Evolutionary conservation across 1,140 invertebrate species (phyloP).

Genomic region (Orchesella cincta): DNA sequence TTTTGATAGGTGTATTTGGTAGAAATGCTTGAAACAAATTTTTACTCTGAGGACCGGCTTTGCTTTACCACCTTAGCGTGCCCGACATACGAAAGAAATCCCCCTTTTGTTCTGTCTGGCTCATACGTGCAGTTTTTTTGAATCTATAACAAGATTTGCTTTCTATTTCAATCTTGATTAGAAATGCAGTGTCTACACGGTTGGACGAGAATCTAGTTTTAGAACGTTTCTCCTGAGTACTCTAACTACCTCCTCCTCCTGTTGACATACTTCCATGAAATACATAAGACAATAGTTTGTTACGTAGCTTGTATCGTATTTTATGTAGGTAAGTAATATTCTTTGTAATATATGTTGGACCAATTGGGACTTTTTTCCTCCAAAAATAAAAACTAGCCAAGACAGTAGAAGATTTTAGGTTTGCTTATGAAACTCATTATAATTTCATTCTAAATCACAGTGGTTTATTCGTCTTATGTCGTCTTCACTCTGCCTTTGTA

Average conservation of each 20-base stretch:
- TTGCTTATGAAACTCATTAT: too few relatives aligned
- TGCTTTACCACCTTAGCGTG: neutral
- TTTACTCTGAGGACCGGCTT: neutral
- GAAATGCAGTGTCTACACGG: neutral
- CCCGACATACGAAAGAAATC: neutral
- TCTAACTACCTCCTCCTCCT: neutral
- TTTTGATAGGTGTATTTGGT: too few relatives aligned
- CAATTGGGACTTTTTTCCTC: too few relatives aligned
- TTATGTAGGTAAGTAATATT: neutral
- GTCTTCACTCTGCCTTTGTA: too few relatives aligned
- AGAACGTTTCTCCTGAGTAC: neutral
- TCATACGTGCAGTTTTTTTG: too few relatives aligned
- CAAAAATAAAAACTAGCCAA: too few relatives aligned
- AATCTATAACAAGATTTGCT: neutral
- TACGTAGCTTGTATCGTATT: neutral
- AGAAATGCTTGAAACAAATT: neutral
- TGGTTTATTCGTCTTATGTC: too few relatives aligned
- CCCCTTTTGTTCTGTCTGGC: neutral
- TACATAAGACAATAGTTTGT: too few relatives aligned
- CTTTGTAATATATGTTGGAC: neutral
- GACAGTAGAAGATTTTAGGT: too few relatives aligned
- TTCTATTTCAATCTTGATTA: neutral
- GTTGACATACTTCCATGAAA: neutral
- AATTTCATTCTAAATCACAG: too few relatives aligned
- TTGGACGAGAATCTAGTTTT: neutral